Base-by-base conservation (phyloP, 2,888 invertebrate genomes). In the Macrophya alboannulata region DNA sequence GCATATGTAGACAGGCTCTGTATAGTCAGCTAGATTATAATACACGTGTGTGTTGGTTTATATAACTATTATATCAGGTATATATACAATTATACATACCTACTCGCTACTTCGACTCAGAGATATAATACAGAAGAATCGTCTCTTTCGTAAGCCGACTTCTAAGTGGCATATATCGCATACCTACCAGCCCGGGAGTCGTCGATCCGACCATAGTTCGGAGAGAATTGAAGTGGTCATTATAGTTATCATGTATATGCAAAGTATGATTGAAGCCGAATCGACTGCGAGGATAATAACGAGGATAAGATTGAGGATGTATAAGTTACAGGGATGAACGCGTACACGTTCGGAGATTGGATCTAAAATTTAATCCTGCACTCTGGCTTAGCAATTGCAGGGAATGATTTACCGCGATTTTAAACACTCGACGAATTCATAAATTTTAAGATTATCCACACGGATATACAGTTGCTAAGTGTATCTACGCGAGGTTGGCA, bases 81-180 rank as follows among this genome's bases (percentile, higher is more conserved):
- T 68, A 37, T 68, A 40, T 45, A 74, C 55, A 55, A 55, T 55
- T 55, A 55, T 55, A n/a, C n/a, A 17, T 55, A 55, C 43, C 43
- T 43, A 43, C 55, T 55, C 55, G 8, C 17, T n/a, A 8, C 55
- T n/a, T 31, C 1, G 3, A 10, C 55, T 55, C n/a, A 21, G 4
- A 31, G 31, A 31, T 31, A 31, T 31, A n/a, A n/a, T n/a, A 8
- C 40, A n/a, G 72, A 6, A 43, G 43, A 76, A n/a, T 45, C 48
- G 48, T 76, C 48, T 76, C 76, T 76, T 76, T 76, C 45, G 76
- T 21, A 76, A 76, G 48, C 21, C 25, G 45, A 76, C 76, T n/a
- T 76, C 4, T 48, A 40, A 76, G n/a, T 71, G 37, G 15, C 71
- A 71, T 62, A 71, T 62, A 62, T 62, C 25, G 8, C 12, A 25